Evolutionary conservation across 1,140 invertebrate species (phyloP), one percentile per base, ranked within the genome.

Genomic region (Calycopis cecrops): DNA sequence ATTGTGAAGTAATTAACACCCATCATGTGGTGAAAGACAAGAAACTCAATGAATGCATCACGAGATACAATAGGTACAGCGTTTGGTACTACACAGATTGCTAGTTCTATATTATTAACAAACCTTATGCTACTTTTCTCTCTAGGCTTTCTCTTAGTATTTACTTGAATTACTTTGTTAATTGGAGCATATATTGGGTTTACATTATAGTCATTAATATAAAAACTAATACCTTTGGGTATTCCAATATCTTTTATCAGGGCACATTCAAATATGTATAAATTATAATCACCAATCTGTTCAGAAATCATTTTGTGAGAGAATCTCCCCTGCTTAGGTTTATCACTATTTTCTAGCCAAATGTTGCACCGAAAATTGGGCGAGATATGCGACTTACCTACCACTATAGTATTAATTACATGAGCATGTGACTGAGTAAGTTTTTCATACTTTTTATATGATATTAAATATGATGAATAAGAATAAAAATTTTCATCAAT

Each of bases 1-100:
- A 91, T 85, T 55, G 89, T 89, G 62, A 89, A 91, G 35, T 85
- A 79, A 58, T 90, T 81, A 9, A 90, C 76, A 17, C 90, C 89
- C 69, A 90, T 84, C 61, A 90, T 77, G 57, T 88, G 88, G 61
- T 91, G 89, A 62, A 88, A 91, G 10, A 89, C 88, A 57, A 91
- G 64, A 67, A 90, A 91, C 60, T 91, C 89, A 55, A 90, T 79
- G 34, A 91, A 83, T 9, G 77, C 65, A 71, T 84, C 87, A 67
- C 86, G 88, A 10, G 79, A 87, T 10, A 90, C 81, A 35, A 83
- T 72, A 8, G 87, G 87, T 38, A 79, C 67, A 63, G 79, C 70
- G 49, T 87, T 87, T 16, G 89, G 89, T 68, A 88, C 84, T 0
- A 90, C 83, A 79, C 90, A 91, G 33, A 88, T 70, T 6, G 89